phyloP scores from a whole-genome alignment of 2,888 invertebrate genomes.

The Tetramorium bicarinatum region DNA sequence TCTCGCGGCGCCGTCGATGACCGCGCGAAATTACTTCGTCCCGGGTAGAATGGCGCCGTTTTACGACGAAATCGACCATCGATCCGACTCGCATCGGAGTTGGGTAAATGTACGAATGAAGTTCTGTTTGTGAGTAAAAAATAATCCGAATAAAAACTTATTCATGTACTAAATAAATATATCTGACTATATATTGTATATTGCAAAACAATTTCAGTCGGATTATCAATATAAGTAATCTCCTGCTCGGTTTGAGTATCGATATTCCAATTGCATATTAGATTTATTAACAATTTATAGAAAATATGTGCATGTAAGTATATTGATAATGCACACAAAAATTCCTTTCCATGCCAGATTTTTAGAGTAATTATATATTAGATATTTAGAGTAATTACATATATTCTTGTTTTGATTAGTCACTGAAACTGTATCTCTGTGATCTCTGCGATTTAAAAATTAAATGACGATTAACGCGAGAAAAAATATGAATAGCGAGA shows the following conservation, averaged over 20 bases:
- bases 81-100: not conserved
- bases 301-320: not conserved
- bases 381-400: not conserved
- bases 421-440: not conserved
- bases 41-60: constrained; percentile 18
- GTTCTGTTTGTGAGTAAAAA: not conserved
- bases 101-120: not conserved
- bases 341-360: not conserved
- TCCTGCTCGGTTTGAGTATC: not conserved
- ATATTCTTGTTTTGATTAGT: not conserved
- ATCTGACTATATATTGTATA: not conserved
- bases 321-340: not conserved
- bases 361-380: not conserved
- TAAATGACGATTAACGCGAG: not conserved
- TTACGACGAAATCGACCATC: constrained; percentile 8
- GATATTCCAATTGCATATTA: not conserved
- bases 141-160: not conserved
- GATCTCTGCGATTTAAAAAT: not conserved
- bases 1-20: constrained; percentile 29
- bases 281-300: not conserved
- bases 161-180: not conserved
- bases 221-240: not conserved
- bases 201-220: not conserved
- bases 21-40: constrained; percentile 25
- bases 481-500: not conserved